Conservation (phyloP, 2,113 vertebrate genomes). For the Clarias gariepinus region DNA sequence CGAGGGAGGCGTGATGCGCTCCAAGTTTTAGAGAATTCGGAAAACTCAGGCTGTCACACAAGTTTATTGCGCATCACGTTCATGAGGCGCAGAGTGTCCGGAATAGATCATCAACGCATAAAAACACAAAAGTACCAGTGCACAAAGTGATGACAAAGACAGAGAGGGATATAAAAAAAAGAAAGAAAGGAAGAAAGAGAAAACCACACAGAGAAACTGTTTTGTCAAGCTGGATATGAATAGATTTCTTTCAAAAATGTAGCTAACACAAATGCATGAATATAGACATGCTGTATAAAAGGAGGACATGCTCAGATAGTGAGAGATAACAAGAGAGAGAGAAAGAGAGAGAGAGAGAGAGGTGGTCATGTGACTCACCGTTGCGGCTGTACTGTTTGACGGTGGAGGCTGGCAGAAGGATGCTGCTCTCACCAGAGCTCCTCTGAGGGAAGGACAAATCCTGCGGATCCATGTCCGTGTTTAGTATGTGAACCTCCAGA, state of each 20-base stretch:
- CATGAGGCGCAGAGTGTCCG: background rate
- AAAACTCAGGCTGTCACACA: background rate
- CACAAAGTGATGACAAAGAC: background rate
- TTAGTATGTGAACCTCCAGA: slow-evolving; percentile 87
- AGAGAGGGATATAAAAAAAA: background rate
- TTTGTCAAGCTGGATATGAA: no score
- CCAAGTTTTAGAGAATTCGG: no score
- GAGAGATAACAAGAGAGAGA: background rate
- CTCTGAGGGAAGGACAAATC: slow-evolving; percentile 88
- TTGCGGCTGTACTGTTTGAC: slow-evolving; percentile 95
- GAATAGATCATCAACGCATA: background rate
- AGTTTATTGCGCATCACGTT: background rate
- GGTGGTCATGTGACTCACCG: slow-evolving; percentile 71
- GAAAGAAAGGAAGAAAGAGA: background rate
- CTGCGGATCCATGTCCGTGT: slow-evolving; percentile 86
- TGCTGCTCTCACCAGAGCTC: slow-evolving; percentile 83
- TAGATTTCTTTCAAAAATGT: no score
- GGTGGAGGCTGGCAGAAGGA: slow-evolving; percentile 88
- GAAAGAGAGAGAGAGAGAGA: background rate
- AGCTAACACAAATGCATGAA: no score
- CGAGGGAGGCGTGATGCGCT: background rate
- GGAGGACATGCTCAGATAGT: background rate
- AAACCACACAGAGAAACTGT: no score
- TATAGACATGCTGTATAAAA: background rate
- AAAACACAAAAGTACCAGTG: background rate